These are phyloP conservation scores for Amiota communis DNA, from an alignment of 2,888 invertebrate species.

Conservation along the genomic window DNA sequence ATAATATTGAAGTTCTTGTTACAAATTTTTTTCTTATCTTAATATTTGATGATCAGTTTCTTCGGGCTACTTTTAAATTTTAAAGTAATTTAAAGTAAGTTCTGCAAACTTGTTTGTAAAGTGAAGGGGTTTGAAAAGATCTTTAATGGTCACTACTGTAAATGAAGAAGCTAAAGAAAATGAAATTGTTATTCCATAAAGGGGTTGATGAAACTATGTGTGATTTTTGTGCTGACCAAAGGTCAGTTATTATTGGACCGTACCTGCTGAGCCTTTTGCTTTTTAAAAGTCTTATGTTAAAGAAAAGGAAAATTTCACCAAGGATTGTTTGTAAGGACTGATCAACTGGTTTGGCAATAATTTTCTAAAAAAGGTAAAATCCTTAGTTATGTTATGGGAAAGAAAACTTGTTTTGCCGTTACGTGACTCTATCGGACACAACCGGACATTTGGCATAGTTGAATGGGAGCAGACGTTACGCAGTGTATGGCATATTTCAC, in stretches of 20 bases:
- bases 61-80: no score
- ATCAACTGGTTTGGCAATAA: constrained; percentile 19
- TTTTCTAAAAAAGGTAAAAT: background rate
- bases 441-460: constrained; percentile 20
- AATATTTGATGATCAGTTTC: no score
- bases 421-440: constrained; percentile 35
- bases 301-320: background rate
- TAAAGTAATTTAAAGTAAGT: no score
- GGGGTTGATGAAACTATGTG: no score
- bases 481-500: constrained; percentile 41
- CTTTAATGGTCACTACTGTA: no score
- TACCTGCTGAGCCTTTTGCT: background rate
- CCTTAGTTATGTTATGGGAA: constrained; percentile 45
- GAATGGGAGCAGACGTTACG: constrained; percentile 36
- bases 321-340: background rate
- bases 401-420: constrained; percentile 51
- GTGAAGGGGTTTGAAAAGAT: no score
- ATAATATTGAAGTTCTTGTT: no score
- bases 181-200: no score
- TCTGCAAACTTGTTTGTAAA: no score
- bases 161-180: no score
- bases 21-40: no score
- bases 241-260: background rate
- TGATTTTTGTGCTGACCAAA: background rate
- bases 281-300: background rate